Evolutionary conservation across 2,797 vertebrate species (phyloP).

Genomic region (Pogonophryne albipinna): DNA sequence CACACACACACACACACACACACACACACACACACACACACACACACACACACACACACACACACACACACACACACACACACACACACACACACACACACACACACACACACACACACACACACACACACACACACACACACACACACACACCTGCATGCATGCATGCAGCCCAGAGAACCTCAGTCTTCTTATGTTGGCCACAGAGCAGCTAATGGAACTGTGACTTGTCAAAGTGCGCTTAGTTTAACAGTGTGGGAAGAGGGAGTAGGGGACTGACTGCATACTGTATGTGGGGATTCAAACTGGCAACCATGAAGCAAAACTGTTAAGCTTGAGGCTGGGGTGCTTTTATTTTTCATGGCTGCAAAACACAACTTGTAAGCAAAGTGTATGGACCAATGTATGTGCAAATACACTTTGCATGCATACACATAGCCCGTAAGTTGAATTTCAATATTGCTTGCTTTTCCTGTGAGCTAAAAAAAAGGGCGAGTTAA

Average conservation of each 20-base stretch:
- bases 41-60: too few relatives aligned
- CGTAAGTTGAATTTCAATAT: conserved; percentile 41
- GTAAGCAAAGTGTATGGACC: conserved; percentile 64
- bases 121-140: conserved; percentile 8
- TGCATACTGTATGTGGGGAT: conserved; percentile 38
- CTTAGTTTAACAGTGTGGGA: conserved; percentile 47
- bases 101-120: too few relatives aligned
- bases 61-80: too few relatives aligned
- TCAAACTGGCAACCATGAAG: conserved; percentile 54
- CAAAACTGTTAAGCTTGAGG: conserved; percentile 25
- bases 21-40: neutral
- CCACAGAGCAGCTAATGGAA: conserved; percentile 61
- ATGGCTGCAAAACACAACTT: conserved; percentile 66
- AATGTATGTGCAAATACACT: conserved; percentile 72
- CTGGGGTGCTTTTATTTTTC: conserved; percentile 56
- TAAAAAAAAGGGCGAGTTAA: neutral
- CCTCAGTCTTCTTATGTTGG: conserved; percentile 34
- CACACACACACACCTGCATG: conserved; percentile 34
- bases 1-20: neutral
- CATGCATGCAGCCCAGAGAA: conserved; percentile 51
- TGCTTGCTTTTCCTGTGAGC: conserved; percentile 47
- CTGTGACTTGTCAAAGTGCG: conserved; percentile 61
- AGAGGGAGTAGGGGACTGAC: conserved; percentile 26
- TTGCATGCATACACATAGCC: conserved; percentile 58
- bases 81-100: too few relatives aligned